Base-by-base conservation (phyloP, 2,797 vertebrate genomes). In the Coccyzus lansbergi region DNA sequence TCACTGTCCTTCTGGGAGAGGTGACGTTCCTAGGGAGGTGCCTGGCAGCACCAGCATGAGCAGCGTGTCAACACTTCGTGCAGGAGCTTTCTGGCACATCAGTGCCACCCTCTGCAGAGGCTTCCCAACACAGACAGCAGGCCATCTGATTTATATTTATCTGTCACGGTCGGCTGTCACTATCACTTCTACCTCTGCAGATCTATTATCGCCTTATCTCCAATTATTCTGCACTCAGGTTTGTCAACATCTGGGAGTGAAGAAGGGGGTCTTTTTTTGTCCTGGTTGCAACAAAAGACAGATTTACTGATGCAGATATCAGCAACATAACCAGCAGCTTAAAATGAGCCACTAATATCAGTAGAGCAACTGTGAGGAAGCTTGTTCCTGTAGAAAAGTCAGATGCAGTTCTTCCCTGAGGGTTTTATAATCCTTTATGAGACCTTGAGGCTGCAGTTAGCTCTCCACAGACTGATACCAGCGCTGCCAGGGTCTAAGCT, bases 51-150 rank as follows among this genome's bases (percentile, higher is more conserved):
- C 2, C 18, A 18, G 15, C 15, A 44, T 44, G 15, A 44, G 15
- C 42, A 44, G 42, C 42, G 18, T 17, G 6, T n/a, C 63, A 63
- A 42, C 9, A 3, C 15, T 51, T 33, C 3, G 1, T 0, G 0
- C 68, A 19, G 51, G 38, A 69, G 44, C 33, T n/a, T 21, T 67
- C 74, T 36, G 1, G 0, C 40, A 19, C 65, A 46, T 12, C 63
- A 12, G 15, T n/a, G 59, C 42, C 36, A 7, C 38, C 53, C 13
- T 67, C 71, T 7, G 1, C 53, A 46, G 72, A 29, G 56, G 36
- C 74, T 67, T 76, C 75, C 59, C 2, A 2, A 76, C 58, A 52
- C 48, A 70, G 64, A 76, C 36, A 25, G 40, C 1, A 2, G 15
- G 28, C 20, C 25, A 15, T 29, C 36, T 51, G 25, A 29, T 9